Evolutionary conservation across 2,888 invertebrate species (phyloP).

Genomic region (Meloe dianella): DNA sequence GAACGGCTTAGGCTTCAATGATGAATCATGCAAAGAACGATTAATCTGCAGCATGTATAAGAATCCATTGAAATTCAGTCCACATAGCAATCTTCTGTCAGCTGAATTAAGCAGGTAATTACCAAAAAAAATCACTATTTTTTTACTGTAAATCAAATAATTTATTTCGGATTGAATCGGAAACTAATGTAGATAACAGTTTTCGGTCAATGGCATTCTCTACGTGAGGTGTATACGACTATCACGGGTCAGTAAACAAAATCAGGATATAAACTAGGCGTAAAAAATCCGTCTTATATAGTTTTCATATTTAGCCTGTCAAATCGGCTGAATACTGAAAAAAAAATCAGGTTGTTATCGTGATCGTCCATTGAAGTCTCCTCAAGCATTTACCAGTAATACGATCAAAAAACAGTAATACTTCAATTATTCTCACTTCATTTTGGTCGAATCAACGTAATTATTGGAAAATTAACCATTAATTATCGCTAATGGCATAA

Average conservation of each 20-base stretch:
- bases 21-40: constrained; percentile 77
- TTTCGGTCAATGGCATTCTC: constrained; percentile 15
- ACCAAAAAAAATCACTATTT: background rate
- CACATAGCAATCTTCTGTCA: constrained; percentile 86
- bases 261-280: background rate
- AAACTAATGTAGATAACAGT: background rate
- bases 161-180: background rate
- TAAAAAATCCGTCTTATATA: background rate
- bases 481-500: background rate
- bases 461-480: background rate
- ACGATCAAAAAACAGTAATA: no score
- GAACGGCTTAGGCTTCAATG: constrained; percentile 71
- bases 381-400: background rate
- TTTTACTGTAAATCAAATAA: no score
- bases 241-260: background rate
- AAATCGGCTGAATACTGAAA: no score
- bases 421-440: background rate
- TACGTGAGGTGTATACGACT: background rate
- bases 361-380: no score
- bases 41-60: constrained; percentile 86
- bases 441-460: background rate
- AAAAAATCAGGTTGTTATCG: no score
- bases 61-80: constrained; percentile 80
- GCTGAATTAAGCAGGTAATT: constrained; percentile 87
- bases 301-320: no score